Conservation (phyloP, 2,113 vertebrate species). For the Cebidichthys violaceus region DNA sequence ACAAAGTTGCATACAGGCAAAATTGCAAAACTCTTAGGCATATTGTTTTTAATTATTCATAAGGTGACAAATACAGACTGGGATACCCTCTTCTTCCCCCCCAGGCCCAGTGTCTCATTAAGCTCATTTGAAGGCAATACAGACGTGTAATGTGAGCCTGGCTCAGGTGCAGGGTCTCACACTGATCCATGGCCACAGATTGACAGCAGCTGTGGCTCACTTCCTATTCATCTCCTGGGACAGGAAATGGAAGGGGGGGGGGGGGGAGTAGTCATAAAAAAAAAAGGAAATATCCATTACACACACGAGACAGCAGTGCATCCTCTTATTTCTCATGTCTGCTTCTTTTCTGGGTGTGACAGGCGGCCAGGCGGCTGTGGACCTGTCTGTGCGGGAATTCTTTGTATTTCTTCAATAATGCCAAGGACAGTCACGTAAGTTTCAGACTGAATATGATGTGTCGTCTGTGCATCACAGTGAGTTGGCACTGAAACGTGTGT, state of each 20-base stretch:
- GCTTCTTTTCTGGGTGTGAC: slow-evolving; percentile 20
- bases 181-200: slow-evolving; percentile 46
- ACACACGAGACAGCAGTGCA: slow-evolving; percentile 3
- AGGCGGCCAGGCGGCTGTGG: slow-evolving; percentile 89
- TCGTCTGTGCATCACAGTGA: neutral
- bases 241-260: slow-evolving; percentile 47
- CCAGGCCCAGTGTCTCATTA: slow-evolving; percentile 25
- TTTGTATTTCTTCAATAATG: slow-evolving; percentile 87
- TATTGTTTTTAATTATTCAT: slow-evolving; percentile 4
- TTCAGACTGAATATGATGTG: neutral
- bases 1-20: slow-evolving; percentile 1
- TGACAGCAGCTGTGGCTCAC: slow-evolving; percentile 74
- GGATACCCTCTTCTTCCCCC: neutral
- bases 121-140: slow-evolving; percentile 46
- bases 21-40: neutral
- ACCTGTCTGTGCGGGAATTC: slow-evolving; percentile 87
- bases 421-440: slow-evolving; percentile 86
- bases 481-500: neutral
- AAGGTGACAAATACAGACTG: neutral
- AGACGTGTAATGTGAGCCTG: slow-evolving; percentile 64
- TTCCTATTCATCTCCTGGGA: slow-evolving; percentile 61
- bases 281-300: slow-evolving; percentile 36
- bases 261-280: no score
- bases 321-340: neutral
- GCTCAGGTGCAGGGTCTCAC: slow-evolving; percentile 74